Conservation (phyloP, 2,113 vertebrate genomes). For the Anhinga anhinga region DNA sequence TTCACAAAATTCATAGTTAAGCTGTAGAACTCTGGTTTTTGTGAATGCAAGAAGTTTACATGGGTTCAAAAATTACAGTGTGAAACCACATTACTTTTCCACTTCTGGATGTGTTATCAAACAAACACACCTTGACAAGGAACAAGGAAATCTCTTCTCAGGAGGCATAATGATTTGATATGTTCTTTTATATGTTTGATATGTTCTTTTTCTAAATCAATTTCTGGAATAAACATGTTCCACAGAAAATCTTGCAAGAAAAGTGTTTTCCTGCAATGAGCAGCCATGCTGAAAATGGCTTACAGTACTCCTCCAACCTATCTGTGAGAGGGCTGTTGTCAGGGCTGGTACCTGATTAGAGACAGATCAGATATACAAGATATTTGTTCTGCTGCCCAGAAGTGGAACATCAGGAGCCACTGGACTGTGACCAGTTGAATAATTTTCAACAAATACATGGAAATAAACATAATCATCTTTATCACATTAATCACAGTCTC, state of each 20-base stretch:
- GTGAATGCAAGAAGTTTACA: neutral
- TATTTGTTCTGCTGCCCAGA: constrained; percentile 31
- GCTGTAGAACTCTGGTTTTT: neutral
- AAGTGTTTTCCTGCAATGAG: neutral
- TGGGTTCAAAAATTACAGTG: neutral
- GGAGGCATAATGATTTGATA: neutral
- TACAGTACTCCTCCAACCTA: neutral
- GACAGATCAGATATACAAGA: neutral
- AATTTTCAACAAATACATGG: constrained; percentile 1
- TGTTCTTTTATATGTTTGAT: fast-evolving
- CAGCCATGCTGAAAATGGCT: neutral
- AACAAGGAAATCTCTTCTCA: constrained; percentile 23
- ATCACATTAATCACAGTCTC: neutral
- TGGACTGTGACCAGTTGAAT: constrained; percentile 10
- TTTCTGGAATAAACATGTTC: neutral
- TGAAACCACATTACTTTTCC: constrained; percentile 11
- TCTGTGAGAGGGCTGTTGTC: neutral
- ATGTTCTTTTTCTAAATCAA: neutral
- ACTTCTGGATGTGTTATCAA: constrained; percentile 18
- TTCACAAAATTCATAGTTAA: neutral
- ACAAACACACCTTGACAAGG: constrained; percentile 11
- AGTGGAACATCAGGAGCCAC: constrained; percentile 12
- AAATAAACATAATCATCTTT: constrained; percentile 41
- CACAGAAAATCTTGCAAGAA: neutral
- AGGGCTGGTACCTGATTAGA: neutral